Evolutionary conservation across 2,113 vertebrate genomes (phyloP).

Genomic region (Ochotona princeps): DNA sequence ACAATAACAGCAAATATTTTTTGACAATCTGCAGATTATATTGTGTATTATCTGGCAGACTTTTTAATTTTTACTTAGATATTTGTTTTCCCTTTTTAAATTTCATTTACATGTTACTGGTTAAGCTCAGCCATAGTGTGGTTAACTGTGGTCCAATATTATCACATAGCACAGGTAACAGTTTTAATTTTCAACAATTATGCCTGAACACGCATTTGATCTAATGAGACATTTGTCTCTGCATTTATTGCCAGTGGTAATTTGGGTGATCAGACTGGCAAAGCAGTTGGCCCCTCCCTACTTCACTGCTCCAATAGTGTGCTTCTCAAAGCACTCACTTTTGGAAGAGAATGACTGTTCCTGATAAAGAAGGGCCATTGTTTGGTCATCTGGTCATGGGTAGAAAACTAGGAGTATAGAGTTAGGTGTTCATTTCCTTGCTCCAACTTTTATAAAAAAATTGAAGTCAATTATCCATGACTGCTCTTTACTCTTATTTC

Average conservation of each 20-base stretch:
- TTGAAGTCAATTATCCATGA: not conserved
- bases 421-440: not conserved
- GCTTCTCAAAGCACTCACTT: not conserved
- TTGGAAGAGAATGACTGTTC: not conserved
- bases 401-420: not conserved
- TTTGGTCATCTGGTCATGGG: not conserved
- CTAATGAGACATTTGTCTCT: not conserved
- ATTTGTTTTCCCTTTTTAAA: not conserved
- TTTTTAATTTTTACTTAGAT: not conserved
- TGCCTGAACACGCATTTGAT: not conserved
- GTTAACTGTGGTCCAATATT: not conserved
- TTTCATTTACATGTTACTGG: not conserved
- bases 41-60: rapidly evolving
- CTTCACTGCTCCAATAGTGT: not conserved
- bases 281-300: not conserved
- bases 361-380: not conserved
- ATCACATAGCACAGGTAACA: not conserved
- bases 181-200: not conserved
- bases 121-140: not conserved
- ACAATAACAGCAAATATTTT: not conserved
- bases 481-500: not conserved
- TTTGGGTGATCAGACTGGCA: not conserved
- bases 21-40: not conserved
- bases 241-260: not conserved
- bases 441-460: not conserved